These are phyloP conservation scores for Mesocricetus auratus DNA, from an alignment of 2,113 vertebrate genomes.

Conservation along the genomic window DNA sequence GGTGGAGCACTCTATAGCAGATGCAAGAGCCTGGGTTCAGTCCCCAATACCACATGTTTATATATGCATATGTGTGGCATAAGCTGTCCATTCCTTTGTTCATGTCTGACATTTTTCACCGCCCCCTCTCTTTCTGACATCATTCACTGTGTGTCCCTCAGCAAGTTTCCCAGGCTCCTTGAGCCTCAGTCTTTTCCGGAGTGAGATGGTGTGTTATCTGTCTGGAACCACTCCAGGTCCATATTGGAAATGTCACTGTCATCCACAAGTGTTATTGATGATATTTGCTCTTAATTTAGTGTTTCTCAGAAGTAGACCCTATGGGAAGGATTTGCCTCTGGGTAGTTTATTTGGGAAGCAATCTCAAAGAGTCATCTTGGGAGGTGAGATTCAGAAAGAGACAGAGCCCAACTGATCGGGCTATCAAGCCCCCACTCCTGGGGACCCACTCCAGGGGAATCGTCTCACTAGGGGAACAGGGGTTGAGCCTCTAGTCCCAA, in stretches of 20 bases:
- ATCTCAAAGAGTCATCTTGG: background rate
- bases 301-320: background rate
- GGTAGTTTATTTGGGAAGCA: background rate
- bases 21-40: background rate
- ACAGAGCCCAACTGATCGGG: accelerated
- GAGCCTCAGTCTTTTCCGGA: background rate
- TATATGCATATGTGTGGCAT: accelerated
- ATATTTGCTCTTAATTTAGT: background rate
- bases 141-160: too few relatives aligned
- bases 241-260: background rate
- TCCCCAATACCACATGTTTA: accelerated
- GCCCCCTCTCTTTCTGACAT: too few relatives aligned
- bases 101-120: background rate
- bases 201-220: background rate
- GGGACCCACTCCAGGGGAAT: background rate
- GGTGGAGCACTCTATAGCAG: background rate
- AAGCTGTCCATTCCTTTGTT: background rate
- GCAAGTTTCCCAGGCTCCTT: background rate
- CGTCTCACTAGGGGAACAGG: background rate
- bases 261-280: background rate
- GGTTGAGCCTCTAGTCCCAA: accelerated
- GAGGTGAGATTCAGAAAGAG: background rate
- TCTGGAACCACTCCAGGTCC: background rate
- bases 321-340: background rate
- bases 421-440: background rate